Evolutionary conservation across 2,888 invertebrate species (phyloP).

Genomic region (Pyrrhosoma nymphula): DNA sequence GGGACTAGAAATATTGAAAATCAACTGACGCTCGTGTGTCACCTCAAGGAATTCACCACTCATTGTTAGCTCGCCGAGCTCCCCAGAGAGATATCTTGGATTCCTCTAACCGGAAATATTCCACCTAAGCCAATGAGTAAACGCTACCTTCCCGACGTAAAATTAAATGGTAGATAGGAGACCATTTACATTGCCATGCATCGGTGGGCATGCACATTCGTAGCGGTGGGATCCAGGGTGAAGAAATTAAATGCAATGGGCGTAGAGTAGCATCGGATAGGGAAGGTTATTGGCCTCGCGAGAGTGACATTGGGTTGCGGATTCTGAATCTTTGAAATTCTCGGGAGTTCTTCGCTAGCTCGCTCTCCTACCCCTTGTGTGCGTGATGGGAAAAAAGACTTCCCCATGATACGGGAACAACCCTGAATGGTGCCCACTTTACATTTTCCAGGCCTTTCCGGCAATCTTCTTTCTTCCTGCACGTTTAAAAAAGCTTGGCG

Average conservation of each 20-base stretch:
- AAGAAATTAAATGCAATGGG: background rate
- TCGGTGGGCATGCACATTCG: background rate
- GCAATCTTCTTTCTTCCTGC: background rate
- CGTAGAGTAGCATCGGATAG: background rate
- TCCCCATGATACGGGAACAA: background rate
- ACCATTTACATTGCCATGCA: background rate
- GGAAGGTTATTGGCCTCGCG: background rate
- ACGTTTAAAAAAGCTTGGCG: background rate
- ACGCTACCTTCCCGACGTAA: background rate
- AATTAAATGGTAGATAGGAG: background rate
- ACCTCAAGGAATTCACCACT: background rate
- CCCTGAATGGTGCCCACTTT: background rate
- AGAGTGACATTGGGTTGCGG: background rate
- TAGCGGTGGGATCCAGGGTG: background rate
- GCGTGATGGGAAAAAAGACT: background rate
- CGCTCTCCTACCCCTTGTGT: background rate
- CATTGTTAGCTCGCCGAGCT: background rate
- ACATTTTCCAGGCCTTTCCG: background rate
- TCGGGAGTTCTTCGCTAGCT: background rate
- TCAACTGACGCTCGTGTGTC: too few species aligned
- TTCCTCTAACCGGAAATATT: background rate
- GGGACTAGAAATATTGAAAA: too few species aligned
- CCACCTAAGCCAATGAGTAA: background rate
- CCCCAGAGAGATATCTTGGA: background rate
- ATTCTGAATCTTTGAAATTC: background rate